Evolutionary conservation across 2,888 invertebrate genomes (phyloP).

Genomic region (Platycheirus albimanus): DNA sequence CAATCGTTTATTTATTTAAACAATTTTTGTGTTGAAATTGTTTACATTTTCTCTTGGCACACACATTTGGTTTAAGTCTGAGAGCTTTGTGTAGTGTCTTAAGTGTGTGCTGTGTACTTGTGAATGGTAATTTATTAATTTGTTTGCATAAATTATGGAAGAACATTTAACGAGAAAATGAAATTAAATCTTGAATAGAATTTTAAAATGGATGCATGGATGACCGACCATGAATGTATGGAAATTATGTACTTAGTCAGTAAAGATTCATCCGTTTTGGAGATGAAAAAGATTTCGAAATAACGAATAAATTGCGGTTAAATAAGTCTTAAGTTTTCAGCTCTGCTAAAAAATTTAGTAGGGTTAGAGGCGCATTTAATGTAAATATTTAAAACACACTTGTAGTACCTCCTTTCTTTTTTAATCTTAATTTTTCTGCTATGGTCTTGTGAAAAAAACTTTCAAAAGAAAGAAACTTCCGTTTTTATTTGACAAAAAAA

Average conservation of each 20-base stretch:
- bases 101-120: slow-evolving; percentile 20
- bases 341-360: no score
- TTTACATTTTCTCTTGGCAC: slow-evolving; percentile 66
- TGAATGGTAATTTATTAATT: slow-evolving; percentile 44
- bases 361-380: no score
- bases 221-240: not conserved
- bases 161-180: slow-evolving; percentile 12
- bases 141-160: slow-evolving; percentile 56
- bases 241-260: not conserved
- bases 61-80: not conserved
- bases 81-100: not conserved
- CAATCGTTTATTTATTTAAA: slow-evolving; percentile 58
- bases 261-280: no score
- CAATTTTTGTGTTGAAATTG: slow-evolving; percentile 36
- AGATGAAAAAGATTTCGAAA: no score
- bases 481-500: no score
- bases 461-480: no score
- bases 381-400: no score
- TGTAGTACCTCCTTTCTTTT: no score
- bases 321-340: no score
- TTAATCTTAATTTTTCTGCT: no score
- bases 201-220: not conserved
- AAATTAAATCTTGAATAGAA: slow-evolving; percentile 21
- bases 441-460: no score
- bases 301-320: no score